Conservation (phyloP, 2,888 invertebrate genomes). For the Urechis unicinctus region DNA sequence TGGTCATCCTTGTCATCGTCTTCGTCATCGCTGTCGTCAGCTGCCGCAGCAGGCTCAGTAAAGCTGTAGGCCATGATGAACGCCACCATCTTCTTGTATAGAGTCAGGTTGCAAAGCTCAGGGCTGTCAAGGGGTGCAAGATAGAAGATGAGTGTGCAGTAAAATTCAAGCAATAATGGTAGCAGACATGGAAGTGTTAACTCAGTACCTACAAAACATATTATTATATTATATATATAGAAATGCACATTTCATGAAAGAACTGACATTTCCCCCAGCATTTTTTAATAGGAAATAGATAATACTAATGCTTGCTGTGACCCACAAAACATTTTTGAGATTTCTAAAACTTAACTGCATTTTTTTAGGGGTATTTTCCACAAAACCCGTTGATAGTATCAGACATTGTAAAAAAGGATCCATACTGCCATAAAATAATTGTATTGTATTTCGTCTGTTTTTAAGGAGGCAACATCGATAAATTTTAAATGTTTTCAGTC, state of each 20-base stretch:
- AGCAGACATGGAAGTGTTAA: neutral
- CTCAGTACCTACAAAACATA: neutral
- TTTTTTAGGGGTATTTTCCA: too few species aligned
- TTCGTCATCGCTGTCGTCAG: slow-evolving; percentile 14
- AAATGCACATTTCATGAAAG: neutral
- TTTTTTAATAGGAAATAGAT: too few species aligned
- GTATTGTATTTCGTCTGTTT: neutral
- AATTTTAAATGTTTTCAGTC: too few species aligned
- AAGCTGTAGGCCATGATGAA: slow-evolving; percentile 52
- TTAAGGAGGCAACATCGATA: neutral
- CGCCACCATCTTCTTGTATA: slow-evolving; percentile 48
- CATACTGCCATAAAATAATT: too few species aligned
- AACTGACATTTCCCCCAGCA: neutral
- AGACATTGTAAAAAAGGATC: too few species aligned
- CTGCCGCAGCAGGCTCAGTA: slow-evolving; percentile 35
- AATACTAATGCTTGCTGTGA: too few species aligned
- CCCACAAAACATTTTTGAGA: too few species aligned
- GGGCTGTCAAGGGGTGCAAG: slow-evolving; percentile 6
- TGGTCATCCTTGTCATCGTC: slow-evolving; percentile 28
- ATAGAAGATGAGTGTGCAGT: neutral
- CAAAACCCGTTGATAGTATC: too few species aligned
- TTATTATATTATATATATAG: neutral
- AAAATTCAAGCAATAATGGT: neutral
- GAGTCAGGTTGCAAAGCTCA: slow-evolving; percentile 26
- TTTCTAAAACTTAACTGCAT: too few species aligned